Evolutionary conservation across 64 coral and sea anemone genomes (phyloP).

Genomic region (Hydrozoanthus tunicans): DNA sequence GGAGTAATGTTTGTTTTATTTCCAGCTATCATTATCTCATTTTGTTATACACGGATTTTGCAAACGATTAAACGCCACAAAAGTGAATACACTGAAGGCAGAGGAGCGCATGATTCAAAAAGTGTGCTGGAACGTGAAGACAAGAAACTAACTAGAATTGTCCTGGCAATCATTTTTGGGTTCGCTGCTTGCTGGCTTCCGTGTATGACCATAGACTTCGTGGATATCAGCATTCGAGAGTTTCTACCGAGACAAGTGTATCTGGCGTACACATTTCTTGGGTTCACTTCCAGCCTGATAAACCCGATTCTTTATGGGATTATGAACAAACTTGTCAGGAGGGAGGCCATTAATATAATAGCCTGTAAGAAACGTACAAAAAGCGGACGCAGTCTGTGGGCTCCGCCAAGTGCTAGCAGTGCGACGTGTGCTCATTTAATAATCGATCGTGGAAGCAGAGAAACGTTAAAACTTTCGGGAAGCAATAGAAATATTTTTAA

Average conservation of each 20-base stretch:
- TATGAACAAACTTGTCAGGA: slow-evolving; percentile 84
- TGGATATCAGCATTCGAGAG: slow-evolving; percentile 26
- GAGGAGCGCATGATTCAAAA: slow-evolving; percentile 68
- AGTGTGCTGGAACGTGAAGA: slow-evolving; percentile 75
- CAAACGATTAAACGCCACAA: slow-evolving; percentile 68
- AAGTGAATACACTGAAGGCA: slow-evolving; percentile 56
- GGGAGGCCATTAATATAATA: slow-evolving; percentile 42
- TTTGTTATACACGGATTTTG: slow-evolving; percentile 69
- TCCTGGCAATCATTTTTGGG: slow-evolving; percentile 78
- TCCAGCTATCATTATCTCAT: slow-evolving; percentile 65
- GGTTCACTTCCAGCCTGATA: slow-evolving; percentile 65
- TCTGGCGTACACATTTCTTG: slow-evolving; percentile 75
- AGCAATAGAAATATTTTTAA: background rate
- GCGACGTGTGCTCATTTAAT: background rate
- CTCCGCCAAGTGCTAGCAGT: background rate
- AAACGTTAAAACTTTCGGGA: slow-evolving; percentile 21
- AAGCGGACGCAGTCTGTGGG: background rate
- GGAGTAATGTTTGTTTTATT: slow-evolving; percentile 59
- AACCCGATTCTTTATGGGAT: slow-evolving; percentile 89
- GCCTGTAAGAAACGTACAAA: slow-evolving; percentile 14
- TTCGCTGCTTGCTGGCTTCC: slow-evolving; percentile 84
- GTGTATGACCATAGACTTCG: slow-evolving; percentile 72
- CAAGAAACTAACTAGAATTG: slow-evolving; percentile 77
- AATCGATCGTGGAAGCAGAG: slow-evolving; percentile 10
- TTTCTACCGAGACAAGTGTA: slow-evolving; percentile 83